Evolutionary conservation across 2,888 invertebrate species (phyloP), one percentile per base, ranked within the genome.

Genomic region (Leucoma salicis): DNA sequence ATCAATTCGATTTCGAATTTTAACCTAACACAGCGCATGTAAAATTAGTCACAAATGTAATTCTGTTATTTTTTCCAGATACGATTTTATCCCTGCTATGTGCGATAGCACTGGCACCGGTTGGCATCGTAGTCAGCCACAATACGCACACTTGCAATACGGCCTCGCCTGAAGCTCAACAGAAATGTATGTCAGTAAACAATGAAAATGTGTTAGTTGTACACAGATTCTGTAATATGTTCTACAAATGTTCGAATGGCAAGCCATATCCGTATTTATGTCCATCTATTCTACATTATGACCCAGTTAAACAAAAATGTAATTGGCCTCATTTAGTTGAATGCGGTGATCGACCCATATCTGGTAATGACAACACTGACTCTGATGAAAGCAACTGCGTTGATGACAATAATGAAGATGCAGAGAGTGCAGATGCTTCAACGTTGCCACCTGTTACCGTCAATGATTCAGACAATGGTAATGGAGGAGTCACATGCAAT

Each of bases 31-130:
- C n/a, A n/a, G n/a, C n/a, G n/a, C n/a, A n/a, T n/a, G 6, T 4
- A 21, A 21, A 8, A 21, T 2, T 21, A 21, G 27, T 27, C 1
- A 27, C 27, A 2, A 11, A 27, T 10, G n/a, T 27, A n/a, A 18
- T 27, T 6, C 18, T 34, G n/a, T 27, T 32, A 35, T 42, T 43
- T 25, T 42, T 76, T 79, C 48, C 74, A 83, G 82, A 67, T 50
- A 48, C 67, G 55, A 53, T 63, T 37, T 46, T 74, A 46, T 49
- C 65, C 55, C 55, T 80, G 59, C 66, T 80, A 47, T 76, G 78
- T 74, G 77, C 73, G 55, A 45, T 71, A 40, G 56, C 73, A 55
- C 52, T 77, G 44, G 67, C 63, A 44, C 58, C 59, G 5, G 69
- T 66, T 45, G 45, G 57, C 44, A 51, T 63, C 16, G 55, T 63